Evolutionary conservation across 2,888 invertebrate species (phyloP).

Genomic region (Aphidius colemani): DNA sequence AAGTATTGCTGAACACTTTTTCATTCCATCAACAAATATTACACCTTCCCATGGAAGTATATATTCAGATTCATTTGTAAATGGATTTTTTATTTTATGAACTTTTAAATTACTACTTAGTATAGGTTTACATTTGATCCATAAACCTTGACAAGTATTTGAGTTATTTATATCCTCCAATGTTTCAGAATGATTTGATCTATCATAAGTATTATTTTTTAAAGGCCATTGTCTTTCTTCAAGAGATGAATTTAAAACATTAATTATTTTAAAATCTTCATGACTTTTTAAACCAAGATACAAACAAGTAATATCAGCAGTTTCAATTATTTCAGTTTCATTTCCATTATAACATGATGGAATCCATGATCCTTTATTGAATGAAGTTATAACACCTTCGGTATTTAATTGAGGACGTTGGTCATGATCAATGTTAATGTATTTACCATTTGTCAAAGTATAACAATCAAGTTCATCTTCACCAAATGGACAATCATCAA

Average conservation of each 20-base stretch:
- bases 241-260: constrained; percentile 31
- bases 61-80: constrained; percentile 36
- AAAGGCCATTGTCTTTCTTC: constrained; percentile 23
- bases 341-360: constrained; percentile 65
- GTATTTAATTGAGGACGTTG: constrained; percentile 66
- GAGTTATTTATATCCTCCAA: constrained; percentile 22
- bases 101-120: constrained; percentile 32
- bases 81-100: constrained; percentile 16
- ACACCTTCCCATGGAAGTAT: constrained; percentile 77
- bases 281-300: constrained; percentile 68
- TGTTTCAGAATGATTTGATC: constrained; percentile 19
- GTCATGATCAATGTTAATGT: constrained; percentile 63
- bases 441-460: neutral
- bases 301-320: constrained; percentile 64
- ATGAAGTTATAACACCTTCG: constrained; percentile 70
- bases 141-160: constrained; percentile 42
- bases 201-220: constrained; percentile 18
- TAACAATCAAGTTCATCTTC: constrained; percentile 84
- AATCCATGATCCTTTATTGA: constrained; percentile 68
- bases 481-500: constrained; percentile 68
- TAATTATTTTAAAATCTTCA: constrained; percentile 41
- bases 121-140: constrained; percentile 45
- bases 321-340: constrained; percentile 53
- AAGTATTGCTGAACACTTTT: constrained; percentile 73
- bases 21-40: constrained; percentile 72